phyloP scores from a whole-genome alignment of 1,140 invertebrate species.

The Saccostrea echinata region DNA sequence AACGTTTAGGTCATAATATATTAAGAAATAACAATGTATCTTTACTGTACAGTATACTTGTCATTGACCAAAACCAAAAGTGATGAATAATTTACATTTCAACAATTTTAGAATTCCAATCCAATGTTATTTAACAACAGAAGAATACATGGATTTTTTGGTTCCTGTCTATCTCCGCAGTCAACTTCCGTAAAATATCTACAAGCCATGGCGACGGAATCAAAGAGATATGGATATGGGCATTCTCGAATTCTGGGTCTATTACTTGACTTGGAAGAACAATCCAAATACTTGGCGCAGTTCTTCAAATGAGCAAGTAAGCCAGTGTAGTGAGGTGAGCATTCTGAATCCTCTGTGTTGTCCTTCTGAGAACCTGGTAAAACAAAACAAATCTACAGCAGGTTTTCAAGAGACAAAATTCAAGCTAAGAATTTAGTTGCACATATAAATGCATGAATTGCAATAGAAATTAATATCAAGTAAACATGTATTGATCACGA shows the following conservation, averaged over 20 bases:
- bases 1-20: too few species aligned
- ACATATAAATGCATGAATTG: too few species aligned
- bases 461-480: too few species aligned
- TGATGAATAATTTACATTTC: too few species aligned
- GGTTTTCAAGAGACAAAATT: too few species aligned
- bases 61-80: too few species aligned
- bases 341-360: not conserved
- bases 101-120: too few species aligned
- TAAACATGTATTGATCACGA: too few species aligned
- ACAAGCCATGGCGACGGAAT: conserved; percentile 42
- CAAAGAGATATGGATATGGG: conserved; percentile 10
- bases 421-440: too few species aligned
- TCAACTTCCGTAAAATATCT: conserved; percentile 52
- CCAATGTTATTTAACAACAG: conserved; percentile 47
- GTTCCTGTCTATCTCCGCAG: conserved; percentile 59
- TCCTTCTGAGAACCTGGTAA: not conserved
- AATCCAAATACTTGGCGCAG: conserved; percentile 5
- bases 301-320: not conserved
- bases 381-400: too few species aligned
- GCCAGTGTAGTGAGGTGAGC: not conserved
- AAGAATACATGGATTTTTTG: conserved; percentile 61
- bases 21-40: too few species aligned
- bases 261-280: not conserved
- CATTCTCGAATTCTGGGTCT: not conserved
- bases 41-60: too few species aligned